Evolutionary conservation across 2,113 vertebrate genomes (phyloP), one percentile per base, ranked within the genome.

Genomic region (Leucopsar rothschildi): DNA sequence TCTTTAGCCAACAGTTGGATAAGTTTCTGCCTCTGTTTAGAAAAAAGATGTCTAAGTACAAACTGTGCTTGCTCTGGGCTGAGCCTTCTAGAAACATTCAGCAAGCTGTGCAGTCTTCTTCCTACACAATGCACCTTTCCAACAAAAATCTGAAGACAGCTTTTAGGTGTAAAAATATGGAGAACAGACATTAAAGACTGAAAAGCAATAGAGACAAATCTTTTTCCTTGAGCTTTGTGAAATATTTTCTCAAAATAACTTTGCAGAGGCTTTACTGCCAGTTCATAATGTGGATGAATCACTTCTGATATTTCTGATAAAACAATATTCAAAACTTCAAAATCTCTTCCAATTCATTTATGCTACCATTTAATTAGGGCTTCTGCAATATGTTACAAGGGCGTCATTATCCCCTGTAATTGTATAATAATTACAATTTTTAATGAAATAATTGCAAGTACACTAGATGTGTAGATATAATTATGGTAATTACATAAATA

Each of bases 401-500:
- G 96, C 56, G 39, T 97, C 92, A 96, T 98, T 97, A 97, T 91
- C 90, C 93, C 69, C 72, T 93, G 83, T 97, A 97, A 96, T 95
- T 97, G 97, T 93, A 96, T 94, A 83, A 97, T 96, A 97, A 97
- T 96, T 96, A 96, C 79, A 72, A 96, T 96, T 94, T 97, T 95
- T 95, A 97, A 95, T 97, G 92, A 90, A 96, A 97, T 97, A 95
- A 97, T 97, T 97, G 95, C 81, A 95, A 90, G 93, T 86, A 97
- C 93, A 94, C 69, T 82, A 96, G 82, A 96, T 95, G 60, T 97
- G 91, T 79, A 95, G 91, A 90, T 97, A 95, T 97, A 93, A 96
- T 97, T 98, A 97, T 7, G 85, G 37, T 96, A 98, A 98, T 97
- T 96, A 97, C 95, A 97, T 95, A 97, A 96, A 97, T 95, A 97